Evolutionary conservation across 2,888 invertebrate genomes (phyloP), one percentile per base, ranked within the genome.

Genomic region (Xestia rhomboidea): DNA sequence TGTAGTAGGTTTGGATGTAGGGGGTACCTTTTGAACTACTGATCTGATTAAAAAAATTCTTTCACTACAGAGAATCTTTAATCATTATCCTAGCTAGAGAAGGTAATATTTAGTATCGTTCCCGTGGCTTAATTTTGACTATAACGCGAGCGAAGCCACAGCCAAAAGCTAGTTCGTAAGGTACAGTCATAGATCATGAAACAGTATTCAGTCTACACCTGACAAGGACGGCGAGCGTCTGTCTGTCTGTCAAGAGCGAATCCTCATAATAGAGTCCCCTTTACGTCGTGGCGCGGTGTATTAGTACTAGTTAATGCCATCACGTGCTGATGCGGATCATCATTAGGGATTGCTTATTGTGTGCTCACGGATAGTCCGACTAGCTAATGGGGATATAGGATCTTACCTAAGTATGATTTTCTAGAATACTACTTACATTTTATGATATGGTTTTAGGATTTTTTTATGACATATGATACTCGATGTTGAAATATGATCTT

Each of bases 201-300:
- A 66, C 66, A 60, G 44, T 62, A 71, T 81, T 67, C 7, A 71
- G 51, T 70, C 18, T 46, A 60, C 60, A 54, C 30, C 54, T 15
- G 46, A 34, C 64, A 64, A n/a, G n/a, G 30, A 18, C 41, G 18
- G 13, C 30, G 49, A 46, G 44, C 41, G 46, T 68, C 54, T 24
- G 62, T 68, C 54, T 30, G 64, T 49, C 54, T 57, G 79, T 79
- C 73, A 66, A 75, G 62, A 62, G 27, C 10, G 74, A 54, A 83
- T 70, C 84, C 80, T 83, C 69, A 79, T 82, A 79, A 83, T 75
- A 44, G 60, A 82, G 84, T 83, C 81, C 30, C 80, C 70, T 84
- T 84, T 82, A 78, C 57, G 68, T 54, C 51, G 57, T 30, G 13
- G 30, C 49, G 68, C 30, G 30, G 57, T 68, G 79, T 83, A 81